Percentiles rank a stretch among this genome's conserved stretches.
These are phyloP conservation scores for Drosophila subquinaria DNA, from an alignment of 2,888 invertebrate genomes.

Conservation along the genomic window DNA sequence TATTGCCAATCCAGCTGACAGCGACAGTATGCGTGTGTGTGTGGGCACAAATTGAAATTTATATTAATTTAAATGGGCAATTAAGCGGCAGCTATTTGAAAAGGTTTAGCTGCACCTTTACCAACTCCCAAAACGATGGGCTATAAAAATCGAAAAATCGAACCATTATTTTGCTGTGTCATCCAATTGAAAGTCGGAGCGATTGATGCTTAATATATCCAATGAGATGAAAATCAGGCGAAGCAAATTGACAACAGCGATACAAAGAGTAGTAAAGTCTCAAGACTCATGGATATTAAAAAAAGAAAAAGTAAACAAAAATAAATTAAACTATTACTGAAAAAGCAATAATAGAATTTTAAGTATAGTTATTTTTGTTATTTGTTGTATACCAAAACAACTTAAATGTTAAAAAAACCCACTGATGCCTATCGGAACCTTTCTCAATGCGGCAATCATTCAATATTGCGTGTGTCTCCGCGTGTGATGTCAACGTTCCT, in stretches of 20 bases:
- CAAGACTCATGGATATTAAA: slow-evolving; percentile 10
- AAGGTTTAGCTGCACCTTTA: slow-evolving; percentile 59
- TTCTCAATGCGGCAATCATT: slow-evolving; percentile 26
- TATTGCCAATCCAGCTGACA: slow-evolving; percentile 56
- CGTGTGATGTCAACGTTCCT: slow-evolving; percentile 52
- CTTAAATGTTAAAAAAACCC: slow-evolving; percentile 25
- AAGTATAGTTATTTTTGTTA: background rate
- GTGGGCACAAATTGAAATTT: slow-evolving; percentile 74
- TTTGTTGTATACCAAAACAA: background rate
- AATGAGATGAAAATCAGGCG: slow-evolving; percentile 23
- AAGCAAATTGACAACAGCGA: slow-evolving; percentile 17
- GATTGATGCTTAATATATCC: slow-evolving; percentile 28
- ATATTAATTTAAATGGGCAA: slow-evolving; percentile 79
- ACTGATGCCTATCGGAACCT: slow-evolving; percentile 42
- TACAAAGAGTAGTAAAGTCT: slow-evolving; percentile 4
- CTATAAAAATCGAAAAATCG: slow-evolving; percentile 39
- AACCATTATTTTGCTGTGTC: slow-evolving; percentile 52
- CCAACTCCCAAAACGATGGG: slow-evolving; percentile 38
- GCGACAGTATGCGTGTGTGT: slow-evolving; percentile 13
- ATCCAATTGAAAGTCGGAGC: slow-evolving; percentile 65
- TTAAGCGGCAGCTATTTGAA: slow-evolving; percentile 72
- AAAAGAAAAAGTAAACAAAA: background rate
- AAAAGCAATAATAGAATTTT: background rate
- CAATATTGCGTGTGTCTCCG: slow-evolving; percentile 27
- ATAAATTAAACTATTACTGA: background rate